Percentiles rank a stretch among this genome's conserved stretches.
Evolutionary conservation across 2,797 vertebrate species (phyloP).

Genomic region (Diglossa cyanea): DNA sequence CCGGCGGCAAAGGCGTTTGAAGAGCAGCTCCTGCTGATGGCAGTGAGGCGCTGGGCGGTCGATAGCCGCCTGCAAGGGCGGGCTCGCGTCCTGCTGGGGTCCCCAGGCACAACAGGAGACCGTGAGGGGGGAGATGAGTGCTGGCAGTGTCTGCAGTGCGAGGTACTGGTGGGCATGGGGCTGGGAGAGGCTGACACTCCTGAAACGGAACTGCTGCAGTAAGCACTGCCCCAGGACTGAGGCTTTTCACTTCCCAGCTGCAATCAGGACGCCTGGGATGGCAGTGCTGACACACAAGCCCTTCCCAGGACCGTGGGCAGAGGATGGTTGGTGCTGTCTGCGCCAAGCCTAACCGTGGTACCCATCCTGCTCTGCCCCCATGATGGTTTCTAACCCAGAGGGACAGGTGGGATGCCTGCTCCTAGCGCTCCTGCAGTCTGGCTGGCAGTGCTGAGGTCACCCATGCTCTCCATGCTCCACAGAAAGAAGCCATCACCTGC

Average conservation of each 20-base stretch:
- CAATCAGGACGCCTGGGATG: background rate
- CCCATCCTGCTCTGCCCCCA: background rate
- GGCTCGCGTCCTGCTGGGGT: background rate
- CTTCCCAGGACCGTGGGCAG: accelerated
- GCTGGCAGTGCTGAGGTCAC: background rate
- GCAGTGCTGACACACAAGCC: accelerated
- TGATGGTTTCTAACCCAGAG: accelerated
- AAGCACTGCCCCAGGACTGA: accelerated
- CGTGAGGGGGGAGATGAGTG: accelerated
- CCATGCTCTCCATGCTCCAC: background rate
- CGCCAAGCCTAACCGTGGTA: accelerated
- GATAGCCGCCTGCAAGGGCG: background rate
- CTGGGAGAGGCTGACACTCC: background rate
- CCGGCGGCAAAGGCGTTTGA: background rate
- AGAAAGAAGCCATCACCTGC: background rate
- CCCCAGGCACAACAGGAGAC: background rate
- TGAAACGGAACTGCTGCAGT: background rate
- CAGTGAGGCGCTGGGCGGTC: background rate
- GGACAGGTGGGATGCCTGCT: background rate
- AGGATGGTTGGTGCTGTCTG: background rate
- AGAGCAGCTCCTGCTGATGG: background rate
- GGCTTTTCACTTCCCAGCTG: background rate
- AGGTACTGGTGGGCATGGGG: accelerated
- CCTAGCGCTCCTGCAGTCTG: background rate
- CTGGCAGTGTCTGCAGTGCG: background rate